A percentile compares a stretch with the other conserved stretches of the same genome.
phyloP scores from a whole-genome alignment of 2,888 invertebrate genomes.

The Eucera pruinosa region DNA sequence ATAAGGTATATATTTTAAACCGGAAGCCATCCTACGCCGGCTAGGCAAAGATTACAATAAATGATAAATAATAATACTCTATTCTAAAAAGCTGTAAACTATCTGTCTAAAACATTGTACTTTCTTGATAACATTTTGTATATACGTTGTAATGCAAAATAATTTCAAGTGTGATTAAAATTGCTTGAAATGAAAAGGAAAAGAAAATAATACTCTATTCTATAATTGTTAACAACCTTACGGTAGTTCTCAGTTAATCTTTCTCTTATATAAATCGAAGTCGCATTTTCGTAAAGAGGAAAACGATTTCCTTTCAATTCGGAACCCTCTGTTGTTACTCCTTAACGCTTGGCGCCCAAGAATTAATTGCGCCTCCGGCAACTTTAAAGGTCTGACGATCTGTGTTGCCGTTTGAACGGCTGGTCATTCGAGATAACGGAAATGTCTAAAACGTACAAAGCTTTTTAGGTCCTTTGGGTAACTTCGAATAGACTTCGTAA shows the following conservation, averaged over 20 bases:
- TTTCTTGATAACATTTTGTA: too few species aligned
- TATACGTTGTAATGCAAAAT: too few species aligned
- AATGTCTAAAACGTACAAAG: slow-evolving; percentile 47
- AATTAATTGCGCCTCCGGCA: slow-evolving; percentile 42
- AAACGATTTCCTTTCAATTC: slow-evolving; percentile 13
- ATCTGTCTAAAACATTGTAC: too few species aligned
- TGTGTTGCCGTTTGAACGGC: slow-evolving; percentile 24
- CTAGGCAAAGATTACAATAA: too few species aligned
- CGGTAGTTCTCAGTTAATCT: not conserved
- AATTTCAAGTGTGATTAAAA: too few species aligned
- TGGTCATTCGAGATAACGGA: slow-evolving; percentile 55
- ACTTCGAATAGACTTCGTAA: slow-evolving; percentile 39
- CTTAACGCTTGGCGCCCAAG: slow-evolving; percentile 14
- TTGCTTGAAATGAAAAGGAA: too few species aligned
- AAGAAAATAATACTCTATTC: too few species aligned
- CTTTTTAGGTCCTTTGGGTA: slow-evolving; percentile 45
- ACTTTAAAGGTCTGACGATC: slow-evolving; percentile 40
- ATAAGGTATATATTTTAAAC: too few species aligned
- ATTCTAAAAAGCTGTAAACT: too few species aligned
- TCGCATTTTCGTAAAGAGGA: not conserved
- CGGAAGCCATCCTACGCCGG: too few species aligned
- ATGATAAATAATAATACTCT: too few species aligned
- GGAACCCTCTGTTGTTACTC: not conserved
- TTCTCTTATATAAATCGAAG: not conserved
- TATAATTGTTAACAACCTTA: not conserved